Conservation (phyloP, 2,888 invertebrate genomes). For the Sepiola atlantica region DNA sequence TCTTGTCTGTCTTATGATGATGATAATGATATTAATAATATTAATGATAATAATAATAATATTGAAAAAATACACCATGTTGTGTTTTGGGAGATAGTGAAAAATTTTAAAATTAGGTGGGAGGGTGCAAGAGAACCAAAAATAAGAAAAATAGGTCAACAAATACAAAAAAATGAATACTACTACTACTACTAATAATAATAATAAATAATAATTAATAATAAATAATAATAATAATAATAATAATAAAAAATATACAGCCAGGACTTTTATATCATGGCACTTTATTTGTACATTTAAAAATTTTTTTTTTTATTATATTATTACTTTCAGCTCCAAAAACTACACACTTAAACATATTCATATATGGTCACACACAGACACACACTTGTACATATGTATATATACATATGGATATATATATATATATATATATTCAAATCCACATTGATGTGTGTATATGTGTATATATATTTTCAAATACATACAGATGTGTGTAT, state of each 20-base stretch:
- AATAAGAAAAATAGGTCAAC: not conserved
- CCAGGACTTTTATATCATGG: not conserved
- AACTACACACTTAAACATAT: not conserved
- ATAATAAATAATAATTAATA: no score
- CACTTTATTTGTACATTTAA: not conserved
- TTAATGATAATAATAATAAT: not conserved
- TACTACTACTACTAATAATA: no score
- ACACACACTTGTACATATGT: not conserved
- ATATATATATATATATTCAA: not conserved
- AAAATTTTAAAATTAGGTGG: not conserved
- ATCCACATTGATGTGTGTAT: not conserved
- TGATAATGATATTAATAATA: not conserved
- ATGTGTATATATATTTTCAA: not conserved
- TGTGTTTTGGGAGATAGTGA: not conserved
- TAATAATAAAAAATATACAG: not conserved
- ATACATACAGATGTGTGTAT: not conserved
- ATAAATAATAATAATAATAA: no score
- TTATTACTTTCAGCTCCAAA: not conserved
- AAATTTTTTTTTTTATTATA: not conserved
- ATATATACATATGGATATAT: not conserved
- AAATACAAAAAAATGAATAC: not conserved
- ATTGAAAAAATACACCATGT: not conserved
- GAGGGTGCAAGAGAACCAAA: no score
- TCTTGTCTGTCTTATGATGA: slow-evolving; percentile 3
- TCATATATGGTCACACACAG: not conserved